Evolutionary conservation across 2,888 invertebrate genomes (phyloP), one percentile per base, ranked within the genome.

Genomic region (Agriopis leucophaearia): DNA sequence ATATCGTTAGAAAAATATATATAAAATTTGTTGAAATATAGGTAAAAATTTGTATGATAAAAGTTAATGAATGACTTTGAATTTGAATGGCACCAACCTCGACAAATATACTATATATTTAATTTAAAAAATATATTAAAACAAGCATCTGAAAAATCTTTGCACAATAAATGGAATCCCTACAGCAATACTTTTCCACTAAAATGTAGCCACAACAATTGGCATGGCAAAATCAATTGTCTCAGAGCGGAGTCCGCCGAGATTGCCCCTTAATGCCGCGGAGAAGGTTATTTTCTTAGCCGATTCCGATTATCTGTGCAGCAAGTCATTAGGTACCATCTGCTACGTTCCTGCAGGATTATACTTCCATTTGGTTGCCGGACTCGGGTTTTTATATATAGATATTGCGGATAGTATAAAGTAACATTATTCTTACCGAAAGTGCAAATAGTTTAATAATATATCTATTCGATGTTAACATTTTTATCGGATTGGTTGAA

Each of bases 241-340:
- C 68, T 68, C 44, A 45, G 27, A 44, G 66, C 66, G 59, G 64
- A 69, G 64, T 69, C 63, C 63, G 59, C 71, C 78, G 77, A 78
- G 77, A 79, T 81, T 74, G 74, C 74, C 47, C 75, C 69, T 71
- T 76, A 78, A 78, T 76, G 70, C 76, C 64, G 63, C 60, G 48
- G 63, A 71, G 72, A 70, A 54, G 77, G 78, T 78, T 82, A 83
- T 83, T 79, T 82, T 81, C 83, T 81, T 78, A 81, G 81, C 71
- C 78, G 71, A 81, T 81, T 74, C 71, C 78, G 82, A 85, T 84
- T 83, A 82, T 81, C 81, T 75, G 78, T 81, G 83, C 81, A 75
- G 79, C 77, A 72, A 80, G 84, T 87, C 86, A 88, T 88, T 87
- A 86, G 82, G 80, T 77, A 75, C 80, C 77, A 76, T 78, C 81